A percentile compares a stretch with the other conserved stretches of the same genome.
Evolutionary conservation across 2,797 vertebrate genomes (phyloP).

Genomic region (Pangasius sanitwongsei): DNA sequence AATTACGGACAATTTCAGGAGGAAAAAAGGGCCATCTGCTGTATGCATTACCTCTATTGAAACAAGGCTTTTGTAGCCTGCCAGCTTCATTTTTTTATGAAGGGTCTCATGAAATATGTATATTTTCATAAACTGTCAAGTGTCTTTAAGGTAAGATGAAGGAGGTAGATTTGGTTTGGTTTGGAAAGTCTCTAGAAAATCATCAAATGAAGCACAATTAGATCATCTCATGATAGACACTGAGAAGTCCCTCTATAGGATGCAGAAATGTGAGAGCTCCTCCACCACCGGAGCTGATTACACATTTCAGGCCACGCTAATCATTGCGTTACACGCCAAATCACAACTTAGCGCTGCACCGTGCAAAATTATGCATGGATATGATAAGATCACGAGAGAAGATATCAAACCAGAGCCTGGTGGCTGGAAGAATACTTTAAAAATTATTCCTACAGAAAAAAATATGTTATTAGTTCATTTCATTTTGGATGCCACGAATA

Average conservation of each 20-base stretch:
- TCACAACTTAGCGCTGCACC: constrained; percentile 11
- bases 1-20: constrained; percentile 86
- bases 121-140: constrained; percentile 59
- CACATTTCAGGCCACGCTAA: constrained; percentile 38
- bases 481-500: neutral
- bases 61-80: constrained; percentile 56
- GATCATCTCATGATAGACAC: neutral
- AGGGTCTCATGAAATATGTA: constrained; percentile 64
- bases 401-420: neutral
- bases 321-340: constrained; percentile 6
- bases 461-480: neutral
- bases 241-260: constrained; percentile 25
- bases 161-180: constrained; percentile 35
- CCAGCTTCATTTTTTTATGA: constrained; percentile 56
- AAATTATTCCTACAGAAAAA: neutral
- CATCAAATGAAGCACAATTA: constrained; percentile 36
- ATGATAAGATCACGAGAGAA: neutral
- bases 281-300: constrained; percentile 40
- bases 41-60: constrained; percentile 75
- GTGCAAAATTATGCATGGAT: constrained; percentile 3
- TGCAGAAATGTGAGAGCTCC: constrained; percentile 34
- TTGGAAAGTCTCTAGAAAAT: constrained; percentile 39
- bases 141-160: constrained; percentile 47
- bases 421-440: neutral
- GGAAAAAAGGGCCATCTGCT: constrained; percentile 85